Conservation (phyloP, 1,140 invertebrate species). For the Drosophila sulfurigaster region DNA sequence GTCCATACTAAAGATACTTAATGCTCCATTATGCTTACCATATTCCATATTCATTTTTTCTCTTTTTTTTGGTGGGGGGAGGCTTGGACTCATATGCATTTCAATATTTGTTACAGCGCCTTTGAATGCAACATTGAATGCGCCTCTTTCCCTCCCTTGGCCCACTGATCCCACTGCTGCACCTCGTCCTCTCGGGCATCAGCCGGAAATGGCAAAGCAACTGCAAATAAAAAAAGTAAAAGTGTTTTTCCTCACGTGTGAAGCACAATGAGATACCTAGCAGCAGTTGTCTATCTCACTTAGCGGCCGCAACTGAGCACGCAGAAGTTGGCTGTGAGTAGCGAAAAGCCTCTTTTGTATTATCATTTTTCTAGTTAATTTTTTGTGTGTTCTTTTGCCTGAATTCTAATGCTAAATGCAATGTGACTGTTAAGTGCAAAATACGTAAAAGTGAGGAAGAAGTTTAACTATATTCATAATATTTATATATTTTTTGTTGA, state of each 20-base stretch:
- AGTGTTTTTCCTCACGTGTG: not conserved
- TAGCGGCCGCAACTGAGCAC: not conserved
- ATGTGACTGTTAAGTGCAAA: too few relatives aligned
- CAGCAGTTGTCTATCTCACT: not conserved
- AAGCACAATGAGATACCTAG: not conserved
- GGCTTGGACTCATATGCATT: conserved; percentile 9
- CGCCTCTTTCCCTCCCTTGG: not conserved
- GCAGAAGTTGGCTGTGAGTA: too few relatives aligned
- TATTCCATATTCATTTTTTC: not conserved
- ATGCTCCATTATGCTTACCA: conserved; percentile 10
- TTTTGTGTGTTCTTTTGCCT: too few relatives aligned
- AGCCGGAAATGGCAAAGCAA: conserved; percentile 44
- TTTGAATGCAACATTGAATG: conserved; percentile 32
- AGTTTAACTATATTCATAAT: too few relatives aligned
- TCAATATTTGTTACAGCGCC: conserved; percentile 29
- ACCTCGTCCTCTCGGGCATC: not conserved
- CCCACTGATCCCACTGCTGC: not conserved
- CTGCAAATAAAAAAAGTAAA: conserved; percentile 22
- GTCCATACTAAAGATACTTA: not conserved
- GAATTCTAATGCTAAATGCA: too few relatives aligned
- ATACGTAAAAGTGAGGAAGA: too few relatives aligned
- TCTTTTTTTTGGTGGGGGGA: not conserved
- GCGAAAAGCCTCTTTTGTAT: too few relatives aligned
- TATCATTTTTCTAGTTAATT: too few relatives aligned
- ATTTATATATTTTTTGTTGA: too few relatives aligned